Conservation (phyloP, 37 sponge, comb jelly and placozoan genomes). For the Eunapius fragilis region DNA sequence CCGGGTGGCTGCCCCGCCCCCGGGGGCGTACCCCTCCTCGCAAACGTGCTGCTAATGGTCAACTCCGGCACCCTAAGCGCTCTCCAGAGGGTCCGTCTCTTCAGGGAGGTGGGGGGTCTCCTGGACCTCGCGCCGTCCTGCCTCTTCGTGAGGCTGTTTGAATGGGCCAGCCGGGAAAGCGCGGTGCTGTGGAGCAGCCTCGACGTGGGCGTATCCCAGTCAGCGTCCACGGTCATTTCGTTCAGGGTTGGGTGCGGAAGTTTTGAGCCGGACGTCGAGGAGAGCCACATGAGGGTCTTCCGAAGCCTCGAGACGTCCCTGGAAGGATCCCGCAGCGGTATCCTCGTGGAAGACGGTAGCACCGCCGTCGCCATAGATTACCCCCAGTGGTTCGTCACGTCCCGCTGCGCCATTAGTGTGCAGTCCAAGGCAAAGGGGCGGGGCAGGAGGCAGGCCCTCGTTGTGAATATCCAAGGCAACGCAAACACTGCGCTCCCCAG, state of each 20-base stretch:
- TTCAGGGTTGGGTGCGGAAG: neutral
- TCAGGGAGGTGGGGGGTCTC: neutral
- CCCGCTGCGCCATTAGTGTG: no score
- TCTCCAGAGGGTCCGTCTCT: conserved; percentile 1
- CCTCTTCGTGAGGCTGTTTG: neutral
- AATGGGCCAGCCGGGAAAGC: conserved; percentile 6
- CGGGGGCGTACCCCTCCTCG: neutral
- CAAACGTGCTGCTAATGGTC: neutral
- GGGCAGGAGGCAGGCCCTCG: no score
- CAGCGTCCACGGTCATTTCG: neutral
- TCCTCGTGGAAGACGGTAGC: no score
- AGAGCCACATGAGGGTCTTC: no score
- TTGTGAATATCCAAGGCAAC: no score
- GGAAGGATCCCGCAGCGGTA: no score
- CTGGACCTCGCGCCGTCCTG: neutral
- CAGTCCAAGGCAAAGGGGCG: no score
- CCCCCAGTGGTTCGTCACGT: no score
- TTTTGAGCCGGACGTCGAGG: no score
- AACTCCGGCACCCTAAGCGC: neutral
- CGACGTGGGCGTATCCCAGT: neutral
- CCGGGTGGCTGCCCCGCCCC: neutral
- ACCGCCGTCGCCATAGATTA: no score
- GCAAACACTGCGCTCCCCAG: no score
- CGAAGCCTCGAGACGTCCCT: no score
- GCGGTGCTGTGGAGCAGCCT: conserved; percentile 26